Evolutionary conservation across 2,888 invertebrate species (phyloP).

Genomic region (Herminia tarsipennalis): DNA sequence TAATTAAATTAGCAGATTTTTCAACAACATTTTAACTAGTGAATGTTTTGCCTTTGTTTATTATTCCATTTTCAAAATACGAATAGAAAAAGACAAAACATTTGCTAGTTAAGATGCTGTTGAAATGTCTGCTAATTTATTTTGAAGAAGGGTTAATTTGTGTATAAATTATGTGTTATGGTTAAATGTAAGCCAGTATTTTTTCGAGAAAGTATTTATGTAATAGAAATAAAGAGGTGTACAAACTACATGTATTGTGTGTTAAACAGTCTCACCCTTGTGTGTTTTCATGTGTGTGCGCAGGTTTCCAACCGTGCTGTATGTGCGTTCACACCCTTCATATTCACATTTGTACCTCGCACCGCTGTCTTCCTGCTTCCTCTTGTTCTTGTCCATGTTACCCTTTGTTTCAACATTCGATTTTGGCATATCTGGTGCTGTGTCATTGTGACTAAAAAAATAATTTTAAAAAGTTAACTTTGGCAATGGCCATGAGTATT

Average conservation of each 20-base stretch:
- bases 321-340: conserved; percentile 94
- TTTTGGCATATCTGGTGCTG: conserved; percentile 56
- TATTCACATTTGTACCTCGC: conserved; percentile 94
- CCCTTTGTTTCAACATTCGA: conserved; percentile 52
- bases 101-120: too few species aligned
- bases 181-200: too few species aligned
- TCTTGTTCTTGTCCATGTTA: conserved; percentile 65
- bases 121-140: too few species aligned
- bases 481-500: conserved; percentile 3
- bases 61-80: too few species aligned
- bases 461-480: conserved; percentile 6
- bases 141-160: neutral
- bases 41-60: too few species aligned
- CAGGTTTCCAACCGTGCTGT: conserved; percentile 97
- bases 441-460: conserved; percentile 68
- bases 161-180: neutral
- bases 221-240: neutral
- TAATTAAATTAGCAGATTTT: too few species aligned
- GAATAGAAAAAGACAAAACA: too few species aligned
- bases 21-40: too few species aligned
- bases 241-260: conserved; percentile 7
- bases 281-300: conserved; percentile 98
- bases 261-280: conserved; percentile 88
- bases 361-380: conserved; percentile 65
- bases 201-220: neutral